Evolutionary conservation across 2,888 invertebrate genomes (phyloP).

Genomic region (Drosophila neutralis): DNA sequence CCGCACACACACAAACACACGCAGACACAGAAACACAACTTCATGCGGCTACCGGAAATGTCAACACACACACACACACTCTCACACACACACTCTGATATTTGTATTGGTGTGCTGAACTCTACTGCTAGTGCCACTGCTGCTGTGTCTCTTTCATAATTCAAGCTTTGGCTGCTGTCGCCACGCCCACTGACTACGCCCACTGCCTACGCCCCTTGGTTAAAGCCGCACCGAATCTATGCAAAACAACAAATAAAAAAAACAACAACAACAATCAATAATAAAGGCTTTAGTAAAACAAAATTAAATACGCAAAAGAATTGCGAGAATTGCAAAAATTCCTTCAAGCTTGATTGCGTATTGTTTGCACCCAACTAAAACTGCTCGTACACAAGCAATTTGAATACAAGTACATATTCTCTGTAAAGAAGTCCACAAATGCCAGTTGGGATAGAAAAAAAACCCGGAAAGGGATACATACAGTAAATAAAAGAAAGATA

Average conservation of each 20-base stretch:
- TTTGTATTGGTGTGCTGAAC: constrained; percentile 35
- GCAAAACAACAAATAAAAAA: constrained; percentile 18
- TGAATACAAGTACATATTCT: constrained; percentile 7
- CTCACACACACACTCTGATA: constrained; percentile 3
- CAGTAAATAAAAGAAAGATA: not conserved
- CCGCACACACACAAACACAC: constrained; percentile 23
- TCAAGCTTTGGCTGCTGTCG: constrained; percentile 59
- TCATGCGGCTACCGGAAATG: constrained; percentile 59
- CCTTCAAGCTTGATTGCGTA: constrained; percentile 47
- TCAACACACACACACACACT: constrained; percentile 36
- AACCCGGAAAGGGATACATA: not conserved
- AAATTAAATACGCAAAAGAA: constrained; percentile 34
- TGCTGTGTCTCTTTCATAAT: constrained; percentile 64
- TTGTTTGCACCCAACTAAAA: constrained; percentile 22
- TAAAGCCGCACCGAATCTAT: constrained; percentile 41
- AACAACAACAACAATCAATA: constrained; percentile 14
- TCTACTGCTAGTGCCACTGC: constrained; percentile 32
- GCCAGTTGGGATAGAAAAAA: not conserved
- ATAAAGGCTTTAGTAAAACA: constrained; percentile 33
- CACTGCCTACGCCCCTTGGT: constrained; percentile 13
- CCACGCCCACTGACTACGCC: constrained; percentile 43
- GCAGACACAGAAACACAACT: constrained; percentile 23
- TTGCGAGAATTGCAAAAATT: constrained; percentile 35
- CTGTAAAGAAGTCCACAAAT: not conserved
- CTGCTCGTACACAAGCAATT: not conserved